Base-by-base conservation (phyloP, 2,888 invertebrate genomes). In the Sabellastarte sp. region DNA sequence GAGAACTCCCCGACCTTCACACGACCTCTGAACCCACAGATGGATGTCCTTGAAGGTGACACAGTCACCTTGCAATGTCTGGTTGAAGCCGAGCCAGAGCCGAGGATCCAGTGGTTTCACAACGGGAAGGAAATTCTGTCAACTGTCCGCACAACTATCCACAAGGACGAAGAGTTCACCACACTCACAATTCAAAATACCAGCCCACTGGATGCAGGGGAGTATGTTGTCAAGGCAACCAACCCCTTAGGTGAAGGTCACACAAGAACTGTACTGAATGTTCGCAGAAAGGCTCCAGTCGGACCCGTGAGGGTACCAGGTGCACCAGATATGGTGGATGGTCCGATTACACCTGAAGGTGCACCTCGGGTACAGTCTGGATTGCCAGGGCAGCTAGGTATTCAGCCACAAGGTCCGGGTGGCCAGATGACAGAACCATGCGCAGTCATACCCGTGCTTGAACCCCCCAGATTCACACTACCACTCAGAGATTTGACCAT, bases 181-280 rank as follows among this genome's bases (percentile, higher is more conserved):
- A 76, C 77, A 0, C 72, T 82, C 60, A 73, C 75, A 60, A 78
- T 82, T 30, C 67, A 73, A 30, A 73, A 77, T 63, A 75, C 73
- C 3, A 68, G 68, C 1, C 75, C 76, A 3, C 77, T 79, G 59
- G 98, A 98, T 83, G 91, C 93, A 52, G 96, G 95, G 31, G 87
- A 94, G 59, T 84, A 83, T 64, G 69, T 77, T 24, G 81, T 82
- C 70, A 74, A 75, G 55, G 80, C 80, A 20, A 92, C 92, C 2
- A 99, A 99, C 81, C 92, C 90, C 80, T 94, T 94, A 90, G 98
- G 98, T 60, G 75, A 76, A 32, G 74, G 74, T 29, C 74, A 74
- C 30, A 81, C 80, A 64, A 78, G 73, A 63, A 78, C 81, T 0
- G 76, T 78, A 32, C 75, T 84, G 4, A 72, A 76, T 69, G 77